Conservation (phyloP, 2,113 vertebrate species). For the Megalops atlanticus region DNA sequence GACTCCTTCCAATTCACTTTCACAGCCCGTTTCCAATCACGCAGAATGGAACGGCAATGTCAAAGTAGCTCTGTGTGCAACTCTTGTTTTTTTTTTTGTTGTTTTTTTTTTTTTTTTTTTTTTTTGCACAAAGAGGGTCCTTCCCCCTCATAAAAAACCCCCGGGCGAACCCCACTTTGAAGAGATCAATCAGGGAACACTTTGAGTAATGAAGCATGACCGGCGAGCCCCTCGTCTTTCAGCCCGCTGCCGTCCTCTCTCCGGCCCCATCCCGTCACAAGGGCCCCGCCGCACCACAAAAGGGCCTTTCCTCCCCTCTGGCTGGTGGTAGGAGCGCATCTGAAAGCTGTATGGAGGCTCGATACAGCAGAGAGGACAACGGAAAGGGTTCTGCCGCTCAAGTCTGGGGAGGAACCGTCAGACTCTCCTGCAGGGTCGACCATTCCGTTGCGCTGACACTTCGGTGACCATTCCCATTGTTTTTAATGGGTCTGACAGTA, state of each 20-base stretch:
- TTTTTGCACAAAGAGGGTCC: no score
- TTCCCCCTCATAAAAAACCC: not conserved
- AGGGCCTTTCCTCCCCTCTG: slow-evolving; percentile 13
- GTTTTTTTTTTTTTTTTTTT: no score
- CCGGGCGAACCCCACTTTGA: slow-evolving; percentile 22
- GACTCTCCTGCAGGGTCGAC: no score
- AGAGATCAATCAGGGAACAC: slow-evolving; percentile 34
- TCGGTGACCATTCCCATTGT: no score
- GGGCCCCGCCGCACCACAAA: slow-evolving; percentile 36
- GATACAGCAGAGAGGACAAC: not conserved
- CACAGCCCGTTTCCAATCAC: no score
- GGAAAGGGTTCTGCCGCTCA: not conserved
- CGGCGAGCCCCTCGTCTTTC: slow-evolving; percentile 20
- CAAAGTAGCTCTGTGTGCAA: no score
- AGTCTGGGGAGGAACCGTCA: not conserved
- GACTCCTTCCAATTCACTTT: no score
- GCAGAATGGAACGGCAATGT: no score
- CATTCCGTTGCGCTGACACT: no score
- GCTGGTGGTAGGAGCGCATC: slow-evolving; percentile 20
- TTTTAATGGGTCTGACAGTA: no score
- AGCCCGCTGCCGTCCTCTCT: slow-evolving; percentile 3
- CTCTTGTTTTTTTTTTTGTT: no score
- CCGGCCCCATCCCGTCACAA: slow-evolving; percentile 26
- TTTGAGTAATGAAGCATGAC: slow-evolving; percentile 43
- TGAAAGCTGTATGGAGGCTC: slow-evolving; percentile 24